Percentiles rank a stretch among this genome's conserved stretches.
These are phyloP conservation scores for Coracopsis vasa DNA, from an alignment of 2,113 vertebrate species.

Conservation along the genomic window DNA sequence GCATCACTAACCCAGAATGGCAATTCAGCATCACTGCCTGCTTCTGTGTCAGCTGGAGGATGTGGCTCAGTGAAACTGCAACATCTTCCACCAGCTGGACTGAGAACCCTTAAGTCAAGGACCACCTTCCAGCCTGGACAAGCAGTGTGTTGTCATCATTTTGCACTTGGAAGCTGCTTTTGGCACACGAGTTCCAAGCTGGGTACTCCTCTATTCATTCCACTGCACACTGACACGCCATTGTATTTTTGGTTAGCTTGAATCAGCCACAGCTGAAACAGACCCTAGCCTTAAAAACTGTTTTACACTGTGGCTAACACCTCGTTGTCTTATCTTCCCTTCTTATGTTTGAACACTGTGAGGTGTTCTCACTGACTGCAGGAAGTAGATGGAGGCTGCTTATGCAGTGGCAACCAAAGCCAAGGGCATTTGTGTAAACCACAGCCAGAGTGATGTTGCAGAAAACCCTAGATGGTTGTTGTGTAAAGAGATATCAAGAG, in stretches of 20 bases:
- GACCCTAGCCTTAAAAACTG: background rate
- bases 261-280: background rate
- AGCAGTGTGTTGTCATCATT: background rate
- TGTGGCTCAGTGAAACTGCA: background rate
- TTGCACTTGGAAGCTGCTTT: background rate
- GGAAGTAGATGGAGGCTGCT: background rate
- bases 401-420: background rate
- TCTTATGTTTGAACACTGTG: fast-evolving
- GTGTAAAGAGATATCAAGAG: background rate
- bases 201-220: background rate
- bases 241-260: background rate
- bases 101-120: background rate
- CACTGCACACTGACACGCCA: background rate
- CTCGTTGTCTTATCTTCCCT: background rate
- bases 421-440: background rate
- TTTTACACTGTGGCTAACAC: background rate
- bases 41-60: background rate
- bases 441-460: background rate
- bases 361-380: background rate
- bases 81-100: background rate
- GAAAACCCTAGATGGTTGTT: no score
- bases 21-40: background rate
- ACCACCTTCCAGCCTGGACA: background rate
- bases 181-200: background rate
- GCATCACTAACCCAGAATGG: background rate